These are phyloP conservation scores for Apamea sordens DNA, from an alignment of 2,888 invertebrate species.

Conservation along the genomic window DNA sequence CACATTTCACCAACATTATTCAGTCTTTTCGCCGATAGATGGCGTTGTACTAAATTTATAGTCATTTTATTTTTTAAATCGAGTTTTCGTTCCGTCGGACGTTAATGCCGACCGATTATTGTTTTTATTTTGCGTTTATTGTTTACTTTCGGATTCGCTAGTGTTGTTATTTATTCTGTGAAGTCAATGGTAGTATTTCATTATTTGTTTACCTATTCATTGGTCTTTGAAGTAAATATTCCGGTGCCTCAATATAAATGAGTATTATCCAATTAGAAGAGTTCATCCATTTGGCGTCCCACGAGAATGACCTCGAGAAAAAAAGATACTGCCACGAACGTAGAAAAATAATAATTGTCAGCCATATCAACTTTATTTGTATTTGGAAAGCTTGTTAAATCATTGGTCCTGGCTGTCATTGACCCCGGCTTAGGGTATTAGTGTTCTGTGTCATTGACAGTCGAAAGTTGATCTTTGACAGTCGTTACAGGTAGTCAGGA, in stretches of 20 bases:
- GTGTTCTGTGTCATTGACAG: too few species aligned
- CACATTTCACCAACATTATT: slow-evolving; percentile 67
- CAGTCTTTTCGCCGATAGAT: slow-evolving; percentile 64
- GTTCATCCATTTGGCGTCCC: not conserved
- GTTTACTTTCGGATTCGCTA: slow-evolving; percentile 11
- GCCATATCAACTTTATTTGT: not conserved
- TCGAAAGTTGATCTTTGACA: too few species aligned
- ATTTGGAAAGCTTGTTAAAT: not conserved
- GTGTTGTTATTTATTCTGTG: slow-evolving; percentile 36
- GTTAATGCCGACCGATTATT: slow-evolving; percentile 53
- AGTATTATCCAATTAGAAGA: not conserved
- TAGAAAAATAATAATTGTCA: slow-evolving; percentile 17
- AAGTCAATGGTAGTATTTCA: not conserved
- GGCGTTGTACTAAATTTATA: slow-evolving; percentile 58
- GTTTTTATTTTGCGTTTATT: slow-evolving; percentile 22
- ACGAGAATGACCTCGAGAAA: not conserved
- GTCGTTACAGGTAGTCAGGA: too few species aligned
- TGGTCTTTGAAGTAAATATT: slow-evolving; percentile 11
- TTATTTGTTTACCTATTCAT: not conserved
- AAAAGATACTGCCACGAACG: not conserved
- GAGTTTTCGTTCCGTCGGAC: slow-evolving; percentile 43
- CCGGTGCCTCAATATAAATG: slow-evolving; percentile 40
- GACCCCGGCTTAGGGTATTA: too few species aligned
- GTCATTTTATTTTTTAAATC: slow-evolving; percentile 60
- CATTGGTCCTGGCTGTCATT: too few species aligned